Conservation (phyloP, 2,888 invertebrate species). For the Muschampia plurimacula region DNA sequence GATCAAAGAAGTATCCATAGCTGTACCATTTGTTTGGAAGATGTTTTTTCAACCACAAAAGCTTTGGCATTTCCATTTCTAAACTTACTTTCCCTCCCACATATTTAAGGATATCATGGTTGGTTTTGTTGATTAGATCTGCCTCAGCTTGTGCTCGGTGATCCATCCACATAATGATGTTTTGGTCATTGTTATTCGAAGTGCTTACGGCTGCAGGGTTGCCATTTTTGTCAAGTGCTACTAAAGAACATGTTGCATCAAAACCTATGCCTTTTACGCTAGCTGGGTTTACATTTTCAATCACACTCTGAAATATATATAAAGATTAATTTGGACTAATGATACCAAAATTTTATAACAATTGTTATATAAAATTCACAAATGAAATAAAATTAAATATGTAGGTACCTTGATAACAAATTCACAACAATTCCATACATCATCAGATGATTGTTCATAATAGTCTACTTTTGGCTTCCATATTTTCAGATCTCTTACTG, state of each 20-base stretch:
- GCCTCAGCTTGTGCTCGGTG: constrained; percentile 94
- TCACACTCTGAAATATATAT: constrained; percentile 84
- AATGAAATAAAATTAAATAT: not conserved
- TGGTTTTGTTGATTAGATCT: constrained; percentile 90
- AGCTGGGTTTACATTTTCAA: constrained; percentile 77
- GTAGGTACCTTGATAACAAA: constrained; percentile 90
- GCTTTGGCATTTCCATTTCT: constrained; percentile 98
- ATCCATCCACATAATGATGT: constrained; percentile 97
- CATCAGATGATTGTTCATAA: constrained; percentile 96
- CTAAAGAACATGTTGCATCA: constrained; percentile 98
- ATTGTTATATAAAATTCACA: not conserved
- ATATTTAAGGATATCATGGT: constrained; percentile 91
- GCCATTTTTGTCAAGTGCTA: constrained; percentile 89
- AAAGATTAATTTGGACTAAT: constrained; percentile 39
- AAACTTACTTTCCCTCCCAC: constrained; percentile 97
- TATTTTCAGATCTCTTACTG: constrained; percentile 89
- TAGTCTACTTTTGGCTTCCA: constrained; percentile 91
- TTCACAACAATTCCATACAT: constrained; percentile 94
- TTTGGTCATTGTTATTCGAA: constrained; percentile 88
- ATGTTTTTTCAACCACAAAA: constrained; percentile 95
- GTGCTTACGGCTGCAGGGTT: constrained; percentile 90
- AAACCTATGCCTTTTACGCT: constrained; percentile 95
- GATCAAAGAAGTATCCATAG: constrained; percentile 93
- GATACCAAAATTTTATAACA: too few species aligned
- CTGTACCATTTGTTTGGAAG: constrained; percentile 88